Evolutionary conservation across 1,140 invertebrate genomes (phyloP), one percentile per base, ranked within the genome.

Genomic region (Stegodyphus dumicola): DNA sequence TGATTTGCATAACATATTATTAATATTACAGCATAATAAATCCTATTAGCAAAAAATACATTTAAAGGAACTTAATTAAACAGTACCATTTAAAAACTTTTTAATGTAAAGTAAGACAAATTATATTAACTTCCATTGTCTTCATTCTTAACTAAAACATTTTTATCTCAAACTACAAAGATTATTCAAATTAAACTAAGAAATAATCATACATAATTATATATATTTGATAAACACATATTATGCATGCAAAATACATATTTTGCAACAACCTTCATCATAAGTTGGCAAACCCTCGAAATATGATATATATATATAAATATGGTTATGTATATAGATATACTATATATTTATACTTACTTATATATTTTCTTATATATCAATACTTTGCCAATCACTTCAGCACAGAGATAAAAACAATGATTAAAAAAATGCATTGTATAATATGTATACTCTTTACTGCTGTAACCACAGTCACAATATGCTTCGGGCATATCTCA

Each of bases 391-490:
- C 81, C 66, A 71, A 71, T 49, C 65, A 74, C 17, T 83, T 75
- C 71, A 75, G 71, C 80, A 76, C 53, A 85, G 64, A 77, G 64
- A 85, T 76, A 75, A 85, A 85, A 73, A 76, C 70, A 74, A 83
- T 83, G 71, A 85, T 85, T 85, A 85, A 85, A 85, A 81, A 85
- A 85, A 85, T 85, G 69, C 81, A 85, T 85, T 85, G 65, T 85
- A n/a, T n/a, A 81, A 81, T 81, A 70, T 70, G n/a, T 81, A 81
- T 81, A 81, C 74, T 69, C 65, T 49, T 33, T 75, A 83, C 48
- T 60, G 11, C 17, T 56, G 51, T 65, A 80, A 76, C 60, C 54
- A 53, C 66, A 74, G 49, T 70, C 74, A 83, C 79, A 83, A 75
- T 83, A 18, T 17, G 74, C 67, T 49, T 33, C 51, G 18, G 65